A percentile compares a stretch with the other conserved stretches of the same genome.
These are phyloP conservation scores for Proctacanthus coquilletti DNA, from an alignment of 1,140 invertebrate species.

Conservation along the genomic window DNA sequence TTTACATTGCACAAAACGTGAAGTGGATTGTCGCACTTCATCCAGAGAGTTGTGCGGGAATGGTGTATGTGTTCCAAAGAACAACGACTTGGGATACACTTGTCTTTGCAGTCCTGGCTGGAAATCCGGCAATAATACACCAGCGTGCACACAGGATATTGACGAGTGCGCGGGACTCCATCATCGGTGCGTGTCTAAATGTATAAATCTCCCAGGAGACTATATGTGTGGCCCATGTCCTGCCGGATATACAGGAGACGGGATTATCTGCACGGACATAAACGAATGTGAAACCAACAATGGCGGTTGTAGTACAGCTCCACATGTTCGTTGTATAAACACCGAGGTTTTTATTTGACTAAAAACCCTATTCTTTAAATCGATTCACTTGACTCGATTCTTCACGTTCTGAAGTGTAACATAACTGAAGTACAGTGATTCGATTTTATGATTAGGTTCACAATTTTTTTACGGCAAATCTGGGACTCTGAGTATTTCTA, in stretches of 20 bases:
- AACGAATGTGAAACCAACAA: constrained; percentile 76
- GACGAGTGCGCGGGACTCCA: constrained; percentile 63
- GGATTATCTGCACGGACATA: constrained; percentile 69
- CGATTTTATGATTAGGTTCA: too few relatives aligned
- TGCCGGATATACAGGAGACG: constrained; percentile 70
- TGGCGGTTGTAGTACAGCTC: constrained; percentile 72
- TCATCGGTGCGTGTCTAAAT: constrained; percentile 64
- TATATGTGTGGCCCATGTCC: constrained; percentile 77
- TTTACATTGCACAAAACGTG: constrained; percentile 58
- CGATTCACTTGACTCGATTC: too few relatives aligned
- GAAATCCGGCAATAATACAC: constrained; percentile 47
- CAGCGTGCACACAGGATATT: constrained; percentile 65
- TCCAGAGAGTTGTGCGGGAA: constrained; percentile 73
- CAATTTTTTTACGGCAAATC: too few relatives aligned
- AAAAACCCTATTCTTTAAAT: too few relatives aligned
- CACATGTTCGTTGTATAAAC: constrained; percentile 73
- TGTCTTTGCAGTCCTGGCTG: constrained; percentile 78
- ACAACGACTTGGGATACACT: constrained; percentile 42
- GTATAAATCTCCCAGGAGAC: constrained; percentile 73
- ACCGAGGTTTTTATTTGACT: too few relatives aligned
- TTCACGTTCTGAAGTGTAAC: too few relatives aligned
- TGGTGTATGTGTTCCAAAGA: constrained; percentile 58
- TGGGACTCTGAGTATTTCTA: too few relatives aligned
- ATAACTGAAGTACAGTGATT: too few relatives aligned
- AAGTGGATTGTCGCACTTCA: constrained; percentile 52